A percentile compares a stretch with the other conserved stretches of the same genome.
Evolutionary conservation across 2,113 vertebrate genomes (phyloP).

Genomic region (Erpornis zantholeuca): DNA sequence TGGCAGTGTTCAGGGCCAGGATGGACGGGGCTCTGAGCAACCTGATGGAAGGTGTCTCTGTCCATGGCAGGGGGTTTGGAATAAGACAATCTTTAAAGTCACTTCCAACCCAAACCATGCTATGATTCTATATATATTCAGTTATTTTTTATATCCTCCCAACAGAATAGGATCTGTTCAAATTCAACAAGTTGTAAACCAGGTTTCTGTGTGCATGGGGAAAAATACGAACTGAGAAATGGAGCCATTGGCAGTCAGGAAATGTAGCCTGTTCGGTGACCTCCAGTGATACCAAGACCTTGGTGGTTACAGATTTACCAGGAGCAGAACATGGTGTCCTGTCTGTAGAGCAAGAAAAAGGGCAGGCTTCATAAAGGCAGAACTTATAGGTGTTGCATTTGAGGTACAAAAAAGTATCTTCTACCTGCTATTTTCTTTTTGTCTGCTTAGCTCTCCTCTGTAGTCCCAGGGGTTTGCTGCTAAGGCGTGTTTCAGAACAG

Average conservation of each 20-base stretch:
- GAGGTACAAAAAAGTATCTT: neutral
- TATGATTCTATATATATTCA: neutral
- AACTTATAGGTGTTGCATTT: neutral
- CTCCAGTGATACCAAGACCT: neutral
- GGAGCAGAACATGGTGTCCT: neutral
- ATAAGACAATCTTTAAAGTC: neutral
- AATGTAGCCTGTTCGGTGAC: neutral
- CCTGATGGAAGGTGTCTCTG: neutral
- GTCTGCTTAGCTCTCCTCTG: neutral
- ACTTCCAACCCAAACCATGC: neutral
- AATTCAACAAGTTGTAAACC: neutral
- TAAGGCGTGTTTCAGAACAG: neutral
- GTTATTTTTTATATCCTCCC: neutral
- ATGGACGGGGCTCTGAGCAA: too few species aligned
- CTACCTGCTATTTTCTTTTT: neutral
- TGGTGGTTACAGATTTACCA: neutral
- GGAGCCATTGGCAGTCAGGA: neutral
- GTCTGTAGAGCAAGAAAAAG: neutral
- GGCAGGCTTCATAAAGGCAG: neutral
- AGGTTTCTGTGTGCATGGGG: neutral
- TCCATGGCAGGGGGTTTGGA: neutral
- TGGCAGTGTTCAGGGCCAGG: neutral
- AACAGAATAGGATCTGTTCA: neutral
- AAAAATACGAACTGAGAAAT: neutral
- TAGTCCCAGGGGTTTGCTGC: neutral